phyloP scores from a whole-genome alignment of 2,888 invertebrate species.

The Polyploca ridens region DNA sequence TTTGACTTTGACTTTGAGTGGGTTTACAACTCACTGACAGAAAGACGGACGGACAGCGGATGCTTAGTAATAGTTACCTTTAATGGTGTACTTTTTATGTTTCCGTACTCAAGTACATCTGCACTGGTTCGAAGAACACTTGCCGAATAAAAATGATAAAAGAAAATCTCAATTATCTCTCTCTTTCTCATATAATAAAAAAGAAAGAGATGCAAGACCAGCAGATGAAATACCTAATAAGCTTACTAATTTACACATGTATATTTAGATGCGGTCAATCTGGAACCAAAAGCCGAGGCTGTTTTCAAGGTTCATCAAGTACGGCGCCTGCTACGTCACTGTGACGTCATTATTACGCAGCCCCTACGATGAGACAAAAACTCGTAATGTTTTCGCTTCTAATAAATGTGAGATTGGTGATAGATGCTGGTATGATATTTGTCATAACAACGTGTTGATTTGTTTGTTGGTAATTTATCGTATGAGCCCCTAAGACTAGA shows the following conservation, averaged over 20 bases:
- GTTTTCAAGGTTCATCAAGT: conserved; percentile 31
- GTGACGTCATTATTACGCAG: conserved; percentile 28
- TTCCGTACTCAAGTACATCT: too few relatives aligned
- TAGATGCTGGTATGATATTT: neutral
- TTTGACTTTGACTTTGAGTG: too few relatives aligned
- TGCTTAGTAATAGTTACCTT: too few relatives aligned
- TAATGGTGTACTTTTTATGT: too few relatives aligned
- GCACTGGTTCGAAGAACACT: neutral
- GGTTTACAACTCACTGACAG: too few relatives aligned
- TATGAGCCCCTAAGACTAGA: too few relatives aligned
- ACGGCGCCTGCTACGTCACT: conserved; percentile 29
- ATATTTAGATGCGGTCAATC: neutral
- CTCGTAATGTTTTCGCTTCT: neutral
- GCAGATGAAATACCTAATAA: neutral
- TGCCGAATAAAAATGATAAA: neutral
- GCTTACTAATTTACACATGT: neutral
- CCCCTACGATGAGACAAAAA: conserved; percentile 18
- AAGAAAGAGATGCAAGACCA: neutral
- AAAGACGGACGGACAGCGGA: too few relatives aligned
- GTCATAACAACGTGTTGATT: neutral
- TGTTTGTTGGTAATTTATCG: too few relatives aligned
- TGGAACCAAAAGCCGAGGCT: conserved; percentile 7
- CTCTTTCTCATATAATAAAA: neutral
- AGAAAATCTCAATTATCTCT: neutral
- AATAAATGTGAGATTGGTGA: neutral